Base-by-base conservation (phyloP, 2,113 vertebrate species). In the Nothoprocta pentlandii region DNA sequence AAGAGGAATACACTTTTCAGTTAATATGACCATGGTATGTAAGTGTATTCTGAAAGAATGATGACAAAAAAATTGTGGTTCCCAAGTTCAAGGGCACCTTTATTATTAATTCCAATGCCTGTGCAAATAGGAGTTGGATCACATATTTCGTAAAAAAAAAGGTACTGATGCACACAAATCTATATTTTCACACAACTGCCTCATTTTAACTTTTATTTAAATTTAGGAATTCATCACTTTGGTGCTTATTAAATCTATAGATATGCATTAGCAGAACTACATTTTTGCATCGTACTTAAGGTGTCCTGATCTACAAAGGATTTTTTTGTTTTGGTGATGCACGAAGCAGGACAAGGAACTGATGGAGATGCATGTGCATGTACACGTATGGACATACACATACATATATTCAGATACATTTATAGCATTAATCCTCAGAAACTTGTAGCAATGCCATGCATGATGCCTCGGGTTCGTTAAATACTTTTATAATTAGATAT, bases 371-470 rank as follows among this genome's bases (percentile, higher is more conserved):
- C 32, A 59, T 34, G 10, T 36, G 54, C 28, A 56, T 9, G 9
- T 16, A 32, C 16, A 56, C 10, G 54, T 32, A 32, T 17, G 17
- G 28, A 21, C 39, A 39, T 17, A n/a, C 15, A 12, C 2, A 49
- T 12, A 68, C 56, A 70, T 4, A 19, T 1, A 41, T 10, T n/a
- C 30, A 46, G 6, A 10, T 0, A 2, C 7, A 20, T 30, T 56
- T 56, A 56, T 54, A 1, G 1, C 2, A 75, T 9, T 12, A 28
- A 17, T n/a, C 15, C 30, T 6, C 14, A 56, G 51, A 80, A 64
- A 46, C 12, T 2, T 32, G 23, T 15, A 32, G 8, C 8, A 32
- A 70, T 0, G 0, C 28, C 0, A 0, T 9, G 41, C 0, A 1
- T 0, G 39, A 8, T 26, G 14, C 67, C 74, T 63, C 46, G 3